Base-by-base conservation (phyloP, 2,113 vertebrate species). In the Capreolus pygargus region DNA sequence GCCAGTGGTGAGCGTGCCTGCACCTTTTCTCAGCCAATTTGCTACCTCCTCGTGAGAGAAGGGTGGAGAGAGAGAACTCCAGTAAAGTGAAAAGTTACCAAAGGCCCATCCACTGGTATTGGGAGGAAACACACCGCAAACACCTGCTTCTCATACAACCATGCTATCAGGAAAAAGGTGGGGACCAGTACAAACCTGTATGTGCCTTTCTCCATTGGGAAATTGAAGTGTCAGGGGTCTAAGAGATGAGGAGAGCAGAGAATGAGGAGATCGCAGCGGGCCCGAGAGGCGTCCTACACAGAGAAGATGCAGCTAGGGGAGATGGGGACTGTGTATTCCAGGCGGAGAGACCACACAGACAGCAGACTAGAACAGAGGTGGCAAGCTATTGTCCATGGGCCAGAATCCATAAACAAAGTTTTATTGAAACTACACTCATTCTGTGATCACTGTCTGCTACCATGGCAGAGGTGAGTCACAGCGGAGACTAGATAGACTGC, bases 281-380 rank as follows among this genome's bases (percentile, higher is more conserved):
- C 58, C 45, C 2, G n/a, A 90, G 95, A 79, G 61, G 39, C 12
- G 11, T 79, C 64, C 30, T 6, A 33, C 5, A 11, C 6, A 2
- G 61, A 74, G 50, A 70, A 64, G 23, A 5, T 12, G 64, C 27
- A 55, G 1, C 23, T 6, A 1, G 81, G 33, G 81, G n/a, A 36
- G 4, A 6, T 12, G n/a, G 25, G 47, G 30, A 0, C n/a, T 55
- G 0, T 28, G 14, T 23, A 1, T 27, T 61, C 83, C 2, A 7
- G 19, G 85, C 7, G 25, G 55, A 55, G 54, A 60, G 74, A 55
- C 11, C 30, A 27, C 39, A 36, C 58, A 57, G 39, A 57, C 45
- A 21, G 1, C 6, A 17, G 1, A 7, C 43, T 23, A 43, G 52
- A 70, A 39, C 70, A 45, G 54, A 61, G 28, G 36, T 50, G 45